Evolutionary conservation across 2,888 invertebrate species (phyloP).

Genomic region (Torymus tubicola): DNA sequence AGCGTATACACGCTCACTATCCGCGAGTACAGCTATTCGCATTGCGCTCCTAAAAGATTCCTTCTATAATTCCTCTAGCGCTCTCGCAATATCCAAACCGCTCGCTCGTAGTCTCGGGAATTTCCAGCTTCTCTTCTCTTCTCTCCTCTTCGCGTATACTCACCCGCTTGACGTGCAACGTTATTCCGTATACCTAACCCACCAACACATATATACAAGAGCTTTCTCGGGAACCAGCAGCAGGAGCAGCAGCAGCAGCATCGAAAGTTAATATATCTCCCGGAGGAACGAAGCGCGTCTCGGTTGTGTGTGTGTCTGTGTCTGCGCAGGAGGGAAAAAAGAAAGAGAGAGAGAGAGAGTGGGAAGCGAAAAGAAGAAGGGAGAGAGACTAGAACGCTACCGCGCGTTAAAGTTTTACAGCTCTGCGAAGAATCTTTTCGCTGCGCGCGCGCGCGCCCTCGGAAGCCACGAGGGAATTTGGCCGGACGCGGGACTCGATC

Average conservation of each 20-base stretch:
- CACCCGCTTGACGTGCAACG: too few relatives aligned
- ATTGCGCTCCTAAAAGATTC: too few relatives aligned
- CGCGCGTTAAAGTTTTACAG: conserved; percentile 53
- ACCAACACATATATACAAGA: too few relatives aligned
- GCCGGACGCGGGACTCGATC: not conserved
- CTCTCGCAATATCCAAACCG: too few relatives aligned
- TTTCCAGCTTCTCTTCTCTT: not conserved
- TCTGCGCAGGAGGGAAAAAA: not conserved
- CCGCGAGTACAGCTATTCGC: too few relatives aligned
- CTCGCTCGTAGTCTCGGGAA: too few relatives aligned
- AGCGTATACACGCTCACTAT: too few relatives aligned
- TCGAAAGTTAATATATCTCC: conserved; percentile 50
- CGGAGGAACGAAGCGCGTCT: conserved; percentile 7
- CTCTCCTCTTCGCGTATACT: not conserved
- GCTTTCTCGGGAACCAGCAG: not conserved
- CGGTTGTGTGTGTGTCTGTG: not conserved
- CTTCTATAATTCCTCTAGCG: too few relatives aligned
- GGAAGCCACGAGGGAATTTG: not conserved
- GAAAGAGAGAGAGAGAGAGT: not conserved
- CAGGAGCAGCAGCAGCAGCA: not conserved
- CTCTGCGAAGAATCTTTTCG: conserved; percentile 50
- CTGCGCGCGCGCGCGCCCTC: not conserved
- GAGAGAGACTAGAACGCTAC: not conserved
- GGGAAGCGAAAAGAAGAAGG: not conserved
- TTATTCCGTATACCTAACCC: too few relatives aligned